These are phyloP conservation scores for Paramormyrops hopkinsi DNA, from an alignment of 2,797 vertebrate genomes.

Conservation along the genomic window DNA sequence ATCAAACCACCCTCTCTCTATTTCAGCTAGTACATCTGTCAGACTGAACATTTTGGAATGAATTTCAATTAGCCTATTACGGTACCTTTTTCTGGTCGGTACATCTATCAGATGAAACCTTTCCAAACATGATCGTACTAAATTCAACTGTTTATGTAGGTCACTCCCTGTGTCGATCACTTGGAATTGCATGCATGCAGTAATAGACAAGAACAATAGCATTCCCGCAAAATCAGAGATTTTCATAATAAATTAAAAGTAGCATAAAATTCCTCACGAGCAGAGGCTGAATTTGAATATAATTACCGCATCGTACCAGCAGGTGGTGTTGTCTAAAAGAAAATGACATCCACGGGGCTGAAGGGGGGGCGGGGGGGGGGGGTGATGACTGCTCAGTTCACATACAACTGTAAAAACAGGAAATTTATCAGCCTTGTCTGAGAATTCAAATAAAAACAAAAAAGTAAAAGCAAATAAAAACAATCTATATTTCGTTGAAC, in stretches of 20 bases:
- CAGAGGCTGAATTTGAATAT: background rate
- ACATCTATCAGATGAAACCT: background rate
- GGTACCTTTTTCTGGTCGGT: background rate
- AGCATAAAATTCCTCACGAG: background rate
- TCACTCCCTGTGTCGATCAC: background rate
- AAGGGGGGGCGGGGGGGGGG: background rate
- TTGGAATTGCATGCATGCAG: conserved; percentile 13
- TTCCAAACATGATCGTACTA: conserved; percentile 6
- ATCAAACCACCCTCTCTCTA: background rate
- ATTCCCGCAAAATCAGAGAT: conserved; percentile 24
- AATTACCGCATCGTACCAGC: conserved; percentile 31
- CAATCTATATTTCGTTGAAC: background rate
- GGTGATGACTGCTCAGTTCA: background rate
- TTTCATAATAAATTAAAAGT: conserved; percentile 21
- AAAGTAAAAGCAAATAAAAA: conserved; percentile 10
- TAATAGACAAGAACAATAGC: conserved; percentile 15
- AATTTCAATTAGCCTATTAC: background rate
- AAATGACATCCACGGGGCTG: background rate
- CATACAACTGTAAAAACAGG: background rate
- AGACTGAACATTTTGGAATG: background rate
- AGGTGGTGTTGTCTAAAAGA: conserved; percentile 32
- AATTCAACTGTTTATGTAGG: conserved; percentile 1
- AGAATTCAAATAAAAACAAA: background rate
- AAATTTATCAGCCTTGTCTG: conserved; percentile 1
- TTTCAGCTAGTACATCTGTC: background rate